Evolutionary conservation across 2,113 vertebrate species (phyloP).

Genomic region (Argyrosomus japonicus): DNA sequence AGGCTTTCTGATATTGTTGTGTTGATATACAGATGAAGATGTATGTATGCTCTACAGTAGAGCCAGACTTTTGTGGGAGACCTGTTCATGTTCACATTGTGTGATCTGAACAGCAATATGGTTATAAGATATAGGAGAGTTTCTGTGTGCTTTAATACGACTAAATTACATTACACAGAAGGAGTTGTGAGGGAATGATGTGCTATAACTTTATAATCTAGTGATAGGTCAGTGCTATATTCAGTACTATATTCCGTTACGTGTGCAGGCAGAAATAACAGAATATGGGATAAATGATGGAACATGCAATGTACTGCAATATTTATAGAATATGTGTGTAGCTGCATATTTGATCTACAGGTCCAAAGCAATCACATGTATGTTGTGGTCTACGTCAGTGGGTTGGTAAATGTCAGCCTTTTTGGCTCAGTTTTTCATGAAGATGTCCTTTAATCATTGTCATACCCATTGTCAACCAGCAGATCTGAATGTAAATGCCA

Average conservation of each 20-base stretch:
- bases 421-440: not conserved
- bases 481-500: not conserved
- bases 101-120: not conserved
- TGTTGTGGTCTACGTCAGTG: not conserved
- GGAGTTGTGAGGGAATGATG: not conserved
- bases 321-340: constrained; percentile 17
- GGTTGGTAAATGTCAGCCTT: not conserved
- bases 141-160: not conserved
- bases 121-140: not conserved
- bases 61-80: not conserved
- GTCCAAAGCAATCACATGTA: not conserved
- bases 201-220: not conserved
- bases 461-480: not conserved
- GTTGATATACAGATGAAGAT: not conserved
- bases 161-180: not conserved
- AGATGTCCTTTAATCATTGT: not conserved
- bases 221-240: not conserved
- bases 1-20: not conserved
- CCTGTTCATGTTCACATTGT: not conserved
- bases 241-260: not conserved
- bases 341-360: constrained; percentile 12
- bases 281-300: not conserved
- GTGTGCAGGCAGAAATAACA: not conserved
- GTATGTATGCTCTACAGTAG: not conserved
- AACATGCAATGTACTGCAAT: not conserved